Conservation (phyloP, 2,797 vertebrate genomes). For the Sphenodon punctatus region DNA sequence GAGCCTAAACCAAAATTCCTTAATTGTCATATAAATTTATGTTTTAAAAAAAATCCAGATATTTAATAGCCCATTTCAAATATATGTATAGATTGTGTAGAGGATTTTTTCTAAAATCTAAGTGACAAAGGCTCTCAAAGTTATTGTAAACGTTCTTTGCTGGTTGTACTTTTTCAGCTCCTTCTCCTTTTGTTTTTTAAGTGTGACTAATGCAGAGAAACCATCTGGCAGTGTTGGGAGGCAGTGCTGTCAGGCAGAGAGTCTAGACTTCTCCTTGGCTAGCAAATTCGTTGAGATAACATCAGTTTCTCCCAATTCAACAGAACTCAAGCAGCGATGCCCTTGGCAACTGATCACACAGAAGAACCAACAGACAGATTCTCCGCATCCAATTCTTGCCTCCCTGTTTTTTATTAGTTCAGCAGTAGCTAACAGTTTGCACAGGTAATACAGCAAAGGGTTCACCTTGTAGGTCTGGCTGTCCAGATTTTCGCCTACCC, state of each 20-base stretch:
- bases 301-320: constrained; percentile 45
- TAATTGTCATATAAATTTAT: constrained; percentile 33
- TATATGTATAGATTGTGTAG: constrained; percentile 27
- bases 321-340: constrained; percentile 46
- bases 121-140: not conserved
- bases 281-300: constrained; percentile 13
- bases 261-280: constrained; percentile 59
- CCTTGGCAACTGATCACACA: constrained; percentile 39
- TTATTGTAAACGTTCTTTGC: constrained; percentile 28
- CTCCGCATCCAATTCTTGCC: constrained; percentile 9
- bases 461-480: not conserved
- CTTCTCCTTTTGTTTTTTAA: constrained; percentile 46
- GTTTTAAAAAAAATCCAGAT: constrained; percentile 17
- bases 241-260: constrained; percentile 53
- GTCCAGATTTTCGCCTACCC: not conserved
- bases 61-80: constrained; percentile 24
- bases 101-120: constrained; percentile 51
- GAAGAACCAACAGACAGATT: constrained; percentile 18
- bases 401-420: not conserved
- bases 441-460: not conserved
- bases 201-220: constrained; percentile 57
- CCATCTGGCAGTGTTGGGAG: constrained; percentile 65
- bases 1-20: constrained; percentile 43
- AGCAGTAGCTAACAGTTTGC: not conserved
- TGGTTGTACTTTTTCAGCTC: constrained; percentile 61